phyloP scores from a whole-genome alignment of 2,888 invertebrate genomes.

The Clusia tigrina region DNA sequence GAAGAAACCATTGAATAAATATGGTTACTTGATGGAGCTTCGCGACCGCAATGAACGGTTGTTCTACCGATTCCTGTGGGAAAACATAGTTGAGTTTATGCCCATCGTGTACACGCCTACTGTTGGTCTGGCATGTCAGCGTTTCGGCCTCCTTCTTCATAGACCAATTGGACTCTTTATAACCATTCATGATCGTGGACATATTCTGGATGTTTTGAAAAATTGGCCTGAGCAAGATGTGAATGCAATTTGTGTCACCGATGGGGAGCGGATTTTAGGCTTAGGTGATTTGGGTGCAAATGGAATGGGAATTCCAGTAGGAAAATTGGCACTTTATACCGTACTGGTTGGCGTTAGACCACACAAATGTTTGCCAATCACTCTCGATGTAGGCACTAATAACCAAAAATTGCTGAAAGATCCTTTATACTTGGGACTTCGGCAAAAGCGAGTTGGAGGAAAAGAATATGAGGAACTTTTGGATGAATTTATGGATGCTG shows the following conservation, averaged over 20 bases:
- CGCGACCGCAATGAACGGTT: slow-evolving; percentile 97
- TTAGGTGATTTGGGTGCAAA: slow-evolving; percentile 95
- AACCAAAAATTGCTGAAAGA: slow-evolving; percentile 89
- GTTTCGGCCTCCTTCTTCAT: slow-evolving; percentile 93
- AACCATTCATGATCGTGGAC: slow-evolving; percentile 93
- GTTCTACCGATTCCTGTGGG: slow-evolving; percentile 90
- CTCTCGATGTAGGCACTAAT: slow-evolving; percentile 94
- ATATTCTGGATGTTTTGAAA: slow-evolving; percentile 81
- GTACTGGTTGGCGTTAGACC: slow-evolving; percentile 97
- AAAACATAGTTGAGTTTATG: slow-evolving; percentile 93
- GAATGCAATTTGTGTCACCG: slow-evolving; percentile 90
- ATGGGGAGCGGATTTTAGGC: slow-evolving; percentile 96
- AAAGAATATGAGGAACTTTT: slow-evolving; percentile 90
- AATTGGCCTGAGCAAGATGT: slow-evolving; percentile 82
- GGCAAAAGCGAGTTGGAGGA: slow-evolving; percentile 85
- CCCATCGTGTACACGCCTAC: slow-evolving; percentile 99
- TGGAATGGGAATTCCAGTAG: slow-evolving; percentile 98
- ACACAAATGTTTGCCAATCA: slow-evolving; percentile 91
- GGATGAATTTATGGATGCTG: slow-evolving; percentile 97
- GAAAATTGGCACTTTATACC: slow-evolving; percentile 94
- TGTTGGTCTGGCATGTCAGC: slow-evolving; percentile 96
- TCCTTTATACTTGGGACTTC: slow-evolving; percentile 92
- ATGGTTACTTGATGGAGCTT: slow-evolving; percentile 91
- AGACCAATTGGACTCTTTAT: slow-evolving; percentile 95
- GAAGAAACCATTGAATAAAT: slow-evolving; percentile 92